These are phyloP conservation scores for Rotaria socialis DNA, from an alignment of 2,888 invertebrate genomes.

Conservation along the genomic window DNA sequence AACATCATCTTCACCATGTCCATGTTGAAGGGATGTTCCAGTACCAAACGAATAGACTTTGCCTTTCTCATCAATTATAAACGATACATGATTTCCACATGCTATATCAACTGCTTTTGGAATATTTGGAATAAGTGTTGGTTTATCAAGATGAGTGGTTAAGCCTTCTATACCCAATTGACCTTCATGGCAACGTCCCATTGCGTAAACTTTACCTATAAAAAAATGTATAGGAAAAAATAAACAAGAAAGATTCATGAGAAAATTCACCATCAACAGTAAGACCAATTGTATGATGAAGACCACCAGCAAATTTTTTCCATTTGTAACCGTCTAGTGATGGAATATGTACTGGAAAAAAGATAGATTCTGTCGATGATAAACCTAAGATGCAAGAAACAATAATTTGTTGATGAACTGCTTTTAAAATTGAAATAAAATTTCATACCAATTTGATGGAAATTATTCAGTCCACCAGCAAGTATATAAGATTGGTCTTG, in stretches of 20 bases:
- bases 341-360: neutral
- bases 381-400: neutral
- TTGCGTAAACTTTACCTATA: slow-evolving; percentile 39
- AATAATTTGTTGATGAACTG: neutral
- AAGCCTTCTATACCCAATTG: slow-evolving; percentile 40
- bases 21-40: slow-evolving; percentile 42
- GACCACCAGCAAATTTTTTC: slow-evolving; percentile 43
- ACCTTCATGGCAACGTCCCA: slow-evolving; percentile 43
- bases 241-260: neutral
- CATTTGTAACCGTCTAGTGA: neutral
- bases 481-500: slow-evolving; percentile 36
- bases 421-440: neutral
- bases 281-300: slow-evolving; percentile 43
- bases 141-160: slow-evolving; percentile 11
- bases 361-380: neutral
- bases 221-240: neutral
- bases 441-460: slow-evolving; percentile 40
- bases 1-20: slow-evolving; percentile 43
- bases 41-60: slow-evolving; percentile 43
- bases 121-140: slow-evolving; percentile 34
- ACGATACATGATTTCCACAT: slow-evolving; percentile 45
- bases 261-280: neutral
- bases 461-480: slow-evolving; percentile 46
- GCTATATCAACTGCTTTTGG: slow-evolving; percentile 43
- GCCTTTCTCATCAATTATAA: slow-evolving; percentile 42